These are phyloP conservation scores for Chrysocyon brachyurus DNA, from an alignment of 2,797 vertebrate genomes.

Conservation along the genomic window DNA sequence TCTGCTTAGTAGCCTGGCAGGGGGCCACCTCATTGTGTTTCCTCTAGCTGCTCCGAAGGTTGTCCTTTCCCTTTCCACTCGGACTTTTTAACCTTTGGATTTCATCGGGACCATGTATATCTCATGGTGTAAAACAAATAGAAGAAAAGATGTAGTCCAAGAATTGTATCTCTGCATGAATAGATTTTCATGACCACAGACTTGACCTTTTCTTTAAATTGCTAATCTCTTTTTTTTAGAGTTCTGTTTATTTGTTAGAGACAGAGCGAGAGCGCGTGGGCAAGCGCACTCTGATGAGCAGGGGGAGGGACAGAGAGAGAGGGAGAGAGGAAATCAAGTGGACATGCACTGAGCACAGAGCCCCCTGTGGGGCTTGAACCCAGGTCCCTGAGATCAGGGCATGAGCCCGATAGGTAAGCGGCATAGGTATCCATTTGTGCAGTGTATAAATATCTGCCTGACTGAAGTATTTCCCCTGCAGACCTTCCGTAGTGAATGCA, in stretches of 20 bases:
- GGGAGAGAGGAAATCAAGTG: not conserved
- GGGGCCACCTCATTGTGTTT: not conserved
- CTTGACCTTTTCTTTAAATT: not conserved
- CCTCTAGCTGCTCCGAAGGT: not conserved
- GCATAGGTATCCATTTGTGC: not conserved
- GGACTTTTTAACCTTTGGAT: constrained; percentile 2
- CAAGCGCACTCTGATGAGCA: not conserved
- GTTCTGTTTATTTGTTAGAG: not conserved
- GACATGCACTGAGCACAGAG: not conserved
- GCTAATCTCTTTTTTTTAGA: not conserved
- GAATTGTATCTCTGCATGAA: not conserved
- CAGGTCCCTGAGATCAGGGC: not conserved
- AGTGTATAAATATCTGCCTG: not conserved
- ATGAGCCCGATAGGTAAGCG: not conserved
- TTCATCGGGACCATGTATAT: not conserved
- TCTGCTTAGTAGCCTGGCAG: not conserved
- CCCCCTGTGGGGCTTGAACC: not conserved
- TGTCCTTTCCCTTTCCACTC: constrained; percentile 56
- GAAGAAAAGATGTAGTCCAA: not conserved
- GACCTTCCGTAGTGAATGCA: not conserved
- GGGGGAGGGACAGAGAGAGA: not conserved
- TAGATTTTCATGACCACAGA: constrained; percentile 9
- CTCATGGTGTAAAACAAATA: not conserved
- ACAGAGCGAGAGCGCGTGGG: rapidly evolving
- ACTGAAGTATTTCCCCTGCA: not conserved